These are phyloP conservation scores for Calypte anna DNA, from an alignment of 2,113 vertebrate species.

Conservation along the genomic window DNA sequence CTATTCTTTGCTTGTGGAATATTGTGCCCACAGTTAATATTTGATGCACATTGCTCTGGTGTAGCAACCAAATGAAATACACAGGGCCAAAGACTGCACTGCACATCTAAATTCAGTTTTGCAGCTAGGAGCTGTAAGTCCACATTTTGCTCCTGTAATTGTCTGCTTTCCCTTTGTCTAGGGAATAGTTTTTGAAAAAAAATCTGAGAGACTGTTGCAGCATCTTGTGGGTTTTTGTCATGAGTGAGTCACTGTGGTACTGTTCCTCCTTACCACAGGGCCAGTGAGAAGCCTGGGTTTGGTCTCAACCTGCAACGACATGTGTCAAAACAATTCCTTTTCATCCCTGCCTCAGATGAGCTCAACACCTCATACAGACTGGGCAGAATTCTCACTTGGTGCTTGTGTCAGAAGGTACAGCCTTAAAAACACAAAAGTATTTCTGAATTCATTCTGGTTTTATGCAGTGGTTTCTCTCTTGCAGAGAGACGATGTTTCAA, in stretches of 20 bases:
- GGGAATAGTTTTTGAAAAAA: not conserved
- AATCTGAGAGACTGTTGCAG: not conserved
- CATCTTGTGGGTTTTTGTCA: not conserved
- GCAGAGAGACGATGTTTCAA: not conserved
- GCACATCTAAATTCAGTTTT: not conserved
- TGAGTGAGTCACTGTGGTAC: not conserved
- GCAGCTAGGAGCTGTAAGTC: not conserved
- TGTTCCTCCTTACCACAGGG: not conserved
- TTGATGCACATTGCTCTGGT: not conserved
- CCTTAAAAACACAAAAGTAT: not conserved
- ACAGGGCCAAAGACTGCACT: not conserved
- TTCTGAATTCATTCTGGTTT: not conserved
- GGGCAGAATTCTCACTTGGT: not conserved
- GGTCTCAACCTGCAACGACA: not conserved
- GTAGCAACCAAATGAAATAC: not conserved
- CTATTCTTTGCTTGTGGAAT: not conserved
- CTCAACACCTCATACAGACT: not conserved
- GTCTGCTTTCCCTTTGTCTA: not conserved
- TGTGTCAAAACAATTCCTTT: not conserved
- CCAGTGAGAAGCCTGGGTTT: not conserved
- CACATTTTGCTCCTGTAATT: not conserved
- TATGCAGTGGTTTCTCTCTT: not conserved
- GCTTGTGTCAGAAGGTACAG: not conserved
- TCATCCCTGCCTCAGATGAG: not conserved
- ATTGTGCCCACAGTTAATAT: not conserved